phyloP scores from a whole-genome alignment of 2,113 vertebrate species.

The Nerophis lumbriciformis region DNA sequence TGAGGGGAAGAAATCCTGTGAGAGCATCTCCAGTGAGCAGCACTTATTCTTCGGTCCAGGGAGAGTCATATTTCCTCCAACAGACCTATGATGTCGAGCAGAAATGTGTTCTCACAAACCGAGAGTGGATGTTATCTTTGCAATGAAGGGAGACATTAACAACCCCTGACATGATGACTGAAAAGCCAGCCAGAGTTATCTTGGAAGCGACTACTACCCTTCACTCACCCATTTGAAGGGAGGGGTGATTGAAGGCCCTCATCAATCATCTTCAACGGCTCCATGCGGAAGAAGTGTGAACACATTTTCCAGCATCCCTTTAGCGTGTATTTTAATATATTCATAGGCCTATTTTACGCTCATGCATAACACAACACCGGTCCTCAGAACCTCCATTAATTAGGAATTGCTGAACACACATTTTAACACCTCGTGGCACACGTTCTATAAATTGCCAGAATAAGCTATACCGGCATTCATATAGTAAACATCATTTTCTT shows the following conservation, averaged over 20 bases:
- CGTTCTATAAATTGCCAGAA: conserved; percentile 46
- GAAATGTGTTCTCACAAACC: conserved; percentile 52
- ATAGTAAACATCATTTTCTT: neutral
- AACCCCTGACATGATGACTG: conserved; percentile 54
- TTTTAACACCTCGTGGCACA: conserved; percentile 32
- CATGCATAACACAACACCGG: conserved; percentile 43
- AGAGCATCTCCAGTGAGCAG: conserved; percentile 39
- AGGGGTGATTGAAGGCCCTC: conserved; percentile 40
- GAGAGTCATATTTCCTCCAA: conserved; percentile 47
- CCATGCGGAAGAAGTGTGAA: conserved; percentile 26
- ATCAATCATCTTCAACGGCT: conserved; percentile 44
- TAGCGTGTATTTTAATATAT: conserved; percentile 52
- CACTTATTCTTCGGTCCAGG: conserved; percentile 49
- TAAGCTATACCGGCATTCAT: conserved; percentile 15
- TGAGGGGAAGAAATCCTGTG: conserved; percentile 3
- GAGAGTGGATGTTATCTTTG: conserved; percentile 63
- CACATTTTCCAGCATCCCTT: conserved; percentile 25
- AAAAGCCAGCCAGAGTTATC: conserved; percentile 47
- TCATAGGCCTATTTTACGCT: conserved; percentile 53
- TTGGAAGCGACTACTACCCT: conserved; percentile 48
- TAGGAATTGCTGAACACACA: conserved; percentile 58
- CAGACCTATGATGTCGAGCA: conserved; percentile 49
- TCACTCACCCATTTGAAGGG: conserved; percentile 35
- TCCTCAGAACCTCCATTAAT: conserved; percentile 49
- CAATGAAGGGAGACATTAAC: conserved; percentile 61